phyloP scores from a whole-genome alignment of 2,797 vertebrate species.

The Odontamblyopus lacepedii region DNA sequence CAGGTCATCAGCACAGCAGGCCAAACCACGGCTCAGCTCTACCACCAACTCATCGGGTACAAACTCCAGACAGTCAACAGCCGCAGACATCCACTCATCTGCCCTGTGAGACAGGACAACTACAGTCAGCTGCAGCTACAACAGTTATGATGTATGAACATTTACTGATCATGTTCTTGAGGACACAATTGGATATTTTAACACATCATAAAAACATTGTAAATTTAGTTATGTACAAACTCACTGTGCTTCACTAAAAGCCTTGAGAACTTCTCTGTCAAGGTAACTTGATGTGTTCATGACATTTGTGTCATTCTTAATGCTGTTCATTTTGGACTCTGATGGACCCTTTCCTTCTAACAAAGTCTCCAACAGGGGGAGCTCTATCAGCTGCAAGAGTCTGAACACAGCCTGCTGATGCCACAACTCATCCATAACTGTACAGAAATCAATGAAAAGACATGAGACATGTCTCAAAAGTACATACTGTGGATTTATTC shows the following conservation, averaged over 20 bases:
- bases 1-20: slow-evolving; percentile 79
- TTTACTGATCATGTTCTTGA: not conserved
- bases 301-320: slow-evolving; percentile 78
- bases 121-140: not conserved
- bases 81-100: slow-evolving; percentile 92
- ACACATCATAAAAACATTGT: not conserved
- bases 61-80: slow-evolving; percentile 93
- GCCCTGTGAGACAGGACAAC: slow-evolving; percentile 71
- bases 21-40: slow-evolving; percentile 89
- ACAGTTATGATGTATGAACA: not conserved
- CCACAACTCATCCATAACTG: slow-evolving; percentile 94
- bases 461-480: not conserved
- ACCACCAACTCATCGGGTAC: slow-evolving; percentile 91
- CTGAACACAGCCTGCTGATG: slow-evolving; percentile 91
- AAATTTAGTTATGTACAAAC: slow-evolving; percentile 44
- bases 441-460: slow-evolving; percentile 16
- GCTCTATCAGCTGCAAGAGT: slow-evolving; percentile 92
- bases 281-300: slow-evolving; percentile 87
- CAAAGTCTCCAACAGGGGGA: slow-evolving; percentile 90
- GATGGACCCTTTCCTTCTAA: slow-evolving; percentile 76
- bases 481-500: not conserved
- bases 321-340: slow-evolving; percentile 63
- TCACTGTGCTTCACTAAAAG: slow-evolving; percentile 95
- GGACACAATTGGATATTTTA: not conserved
- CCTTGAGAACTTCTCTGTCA: slow-evolving; percentile 94